Percentiles rank a stretch among this genome's conserved stretches.
phyloP scores from a whole-genome alignment of 2,888 invertebrate genomes.

The Nasonovia ribisnigri region DNA sequence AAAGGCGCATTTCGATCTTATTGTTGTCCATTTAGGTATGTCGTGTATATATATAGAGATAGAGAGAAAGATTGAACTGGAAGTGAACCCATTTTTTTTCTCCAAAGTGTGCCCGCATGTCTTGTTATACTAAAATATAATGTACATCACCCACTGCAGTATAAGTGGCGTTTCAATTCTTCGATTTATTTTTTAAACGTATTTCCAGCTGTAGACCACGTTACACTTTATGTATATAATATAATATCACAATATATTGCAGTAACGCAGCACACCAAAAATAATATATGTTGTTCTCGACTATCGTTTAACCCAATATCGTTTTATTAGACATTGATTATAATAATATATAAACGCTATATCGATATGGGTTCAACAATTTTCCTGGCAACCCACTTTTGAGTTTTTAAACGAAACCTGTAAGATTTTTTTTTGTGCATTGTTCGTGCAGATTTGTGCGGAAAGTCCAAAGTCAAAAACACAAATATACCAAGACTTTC shows the following conservation, averaged over 20 bases:
- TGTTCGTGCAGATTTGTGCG: no score
- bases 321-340: not conserved
- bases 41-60: not conserved
- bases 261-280: not conserved
- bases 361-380: not conserved
- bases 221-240: not conserved
- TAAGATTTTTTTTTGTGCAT: no score
- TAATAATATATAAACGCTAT: not conserved
- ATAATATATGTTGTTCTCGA: not conserved
- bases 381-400: no score
- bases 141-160: not conserved
- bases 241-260: not conserved
- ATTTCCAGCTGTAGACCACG: not conserved
- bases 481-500: no score
- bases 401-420: no score
- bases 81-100: slow-evolving; percentile 14
- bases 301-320: not conserved
- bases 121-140: not conserved
- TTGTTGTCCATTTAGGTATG: slow-evolving; percentile 43
- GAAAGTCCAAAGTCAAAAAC: no score
- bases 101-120: slow-evolving; percentile 4
- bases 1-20: slow-evolving; percentile 37
- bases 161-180: slow-evolving; percentile 31
- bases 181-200: not conserved
- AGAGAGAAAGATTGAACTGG: not conserved